Evolutionary conservation across 2,797 vertebrate species (phyloP).

Genomic region (Champsocephalus gunnari): DNA sequence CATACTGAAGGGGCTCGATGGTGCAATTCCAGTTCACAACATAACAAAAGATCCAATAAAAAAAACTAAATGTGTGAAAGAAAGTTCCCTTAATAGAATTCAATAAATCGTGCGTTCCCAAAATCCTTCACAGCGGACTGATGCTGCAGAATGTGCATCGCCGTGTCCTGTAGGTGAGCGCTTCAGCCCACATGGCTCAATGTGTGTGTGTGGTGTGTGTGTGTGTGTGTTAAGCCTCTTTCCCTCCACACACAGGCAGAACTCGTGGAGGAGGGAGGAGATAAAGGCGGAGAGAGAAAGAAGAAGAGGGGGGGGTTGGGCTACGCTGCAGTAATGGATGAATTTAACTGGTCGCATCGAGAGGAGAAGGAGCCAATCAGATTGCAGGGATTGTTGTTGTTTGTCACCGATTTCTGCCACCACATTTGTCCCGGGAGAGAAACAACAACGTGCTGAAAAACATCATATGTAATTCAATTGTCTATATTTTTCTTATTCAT

Average conservation of each 20-base stretch:
- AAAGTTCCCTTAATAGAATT: slow-evolving; percentile 32
- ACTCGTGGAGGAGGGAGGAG: slow-evolving; percentile 44
- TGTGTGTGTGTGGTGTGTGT: slow-evolving; percentile 42
- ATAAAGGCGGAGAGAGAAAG: slow-evolving; percentile 30
- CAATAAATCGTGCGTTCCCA: slow-evolving; percentile 3
- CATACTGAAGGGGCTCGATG: slow-evolving; percentile 36
- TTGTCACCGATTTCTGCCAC: slow-evolving; percentile 65
- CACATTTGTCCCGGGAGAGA: slow-evolving; percentile 55
- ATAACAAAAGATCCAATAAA: slow-evolving; percentile 28
- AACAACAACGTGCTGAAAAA: slow-evolving; percentile 25
- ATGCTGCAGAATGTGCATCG: slow-evolving; percentile 42
- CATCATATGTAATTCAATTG: slow-evolving; percentile 42
- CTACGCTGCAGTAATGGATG: slow-evolving; percentile 76
- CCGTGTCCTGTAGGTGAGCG: slow-evolving; percentile 53
- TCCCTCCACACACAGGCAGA: slow-evolving; percentile 77
- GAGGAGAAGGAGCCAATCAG: slow-evolving; percentile 64
- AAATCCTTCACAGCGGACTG: slow-evolving; percentile 34
- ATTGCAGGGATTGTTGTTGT: slow-evolving; percentile 53
- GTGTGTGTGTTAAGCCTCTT: slow-evolving; percentile 77
- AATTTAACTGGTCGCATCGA: slow-evolving; percentile 78
- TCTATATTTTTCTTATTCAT: slow-evolving; percentile 29
- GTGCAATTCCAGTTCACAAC: slow-evolving; percentile 57
- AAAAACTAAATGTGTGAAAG: neutral
- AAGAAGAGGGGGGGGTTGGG: slow-evolving; percentile 64
- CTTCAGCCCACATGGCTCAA: slow-evolving; percentile 70